phyloP scores from a whole-genome alignment of 1,140 invertebrate genomes.

The Schmidtea mediterranea region DNA sequence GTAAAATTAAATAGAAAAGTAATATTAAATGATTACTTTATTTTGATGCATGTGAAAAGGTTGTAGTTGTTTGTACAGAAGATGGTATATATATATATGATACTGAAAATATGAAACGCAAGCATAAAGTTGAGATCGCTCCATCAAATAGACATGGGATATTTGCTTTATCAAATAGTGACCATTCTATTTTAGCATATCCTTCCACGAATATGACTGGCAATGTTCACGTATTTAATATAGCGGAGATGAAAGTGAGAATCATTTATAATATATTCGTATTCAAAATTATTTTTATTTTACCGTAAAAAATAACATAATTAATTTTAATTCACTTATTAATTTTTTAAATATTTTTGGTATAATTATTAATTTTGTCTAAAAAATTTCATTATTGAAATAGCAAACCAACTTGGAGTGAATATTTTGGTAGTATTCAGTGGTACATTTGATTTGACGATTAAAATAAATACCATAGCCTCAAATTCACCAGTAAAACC shows the following conservation, averaged over 20 bases:
- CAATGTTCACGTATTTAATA: conserved; percentile 93
- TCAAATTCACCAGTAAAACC: no score
- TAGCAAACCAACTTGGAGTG: no score
- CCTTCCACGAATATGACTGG: conserved; percentile 69
- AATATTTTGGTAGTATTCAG: no score
- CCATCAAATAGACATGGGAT: conserved; percentile 71
- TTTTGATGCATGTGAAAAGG: conserved; percentile 34
- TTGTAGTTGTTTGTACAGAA: conserved; percentile 73
- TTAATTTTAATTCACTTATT: conserved; percentile 13
- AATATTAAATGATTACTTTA: conserved; percentile 26
- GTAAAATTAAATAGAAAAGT: conserved; percentile 81
- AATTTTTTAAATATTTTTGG: neutral
- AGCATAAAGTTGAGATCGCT: conserved; percentile 89
- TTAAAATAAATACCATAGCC: no score
- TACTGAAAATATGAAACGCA: conserved; percentile 87
- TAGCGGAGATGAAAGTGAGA: conserved; percentile 49
- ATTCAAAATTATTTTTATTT: no score
- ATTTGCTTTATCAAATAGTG: conserved; percentile 55
- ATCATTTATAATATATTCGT: no score
- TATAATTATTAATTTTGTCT: neutral
- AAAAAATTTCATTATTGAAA: neutral
- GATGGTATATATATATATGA: conserved; percentile 94
- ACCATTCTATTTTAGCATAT: conserved; percentile 79
- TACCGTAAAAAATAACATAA: no score
- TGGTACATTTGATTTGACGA: no score